Conservation (phyloP, 2,797 vertebrate species). For the Serranus cabrilla region DNA sequence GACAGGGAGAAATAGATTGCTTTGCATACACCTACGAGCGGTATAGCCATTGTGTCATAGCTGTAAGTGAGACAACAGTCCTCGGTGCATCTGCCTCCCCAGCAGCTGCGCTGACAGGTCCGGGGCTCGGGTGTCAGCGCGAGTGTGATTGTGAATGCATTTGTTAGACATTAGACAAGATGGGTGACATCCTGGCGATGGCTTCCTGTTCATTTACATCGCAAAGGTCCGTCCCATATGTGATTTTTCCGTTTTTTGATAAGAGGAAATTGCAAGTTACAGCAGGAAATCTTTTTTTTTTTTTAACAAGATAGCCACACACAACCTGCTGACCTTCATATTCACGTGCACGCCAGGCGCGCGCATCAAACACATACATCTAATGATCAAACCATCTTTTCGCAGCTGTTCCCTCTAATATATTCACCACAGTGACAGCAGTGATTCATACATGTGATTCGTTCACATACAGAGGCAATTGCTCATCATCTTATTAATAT, state of each 20-base stretch:
- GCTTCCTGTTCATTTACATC: slow-evolving; percentile 68
- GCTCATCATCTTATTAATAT: slow-evolving; percentile 82
- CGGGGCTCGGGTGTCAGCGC: slow-evolving; percentile 61
- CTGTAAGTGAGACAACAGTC: slow-evolving; percentile 79
- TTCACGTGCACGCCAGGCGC: slow-evolving; percentile 14
- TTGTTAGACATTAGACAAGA: slow-evolving; percentile 74
- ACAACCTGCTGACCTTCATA: slow-evolving; percentile 32
- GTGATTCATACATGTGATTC: slow-evolving; percentile 78
- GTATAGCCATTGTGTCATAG: slow-evolving; percentile 72
- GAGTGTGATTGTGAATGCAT: slow-evolving; percentile 79
- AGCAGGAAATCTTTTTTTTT: slow-evolving; percentile 11
- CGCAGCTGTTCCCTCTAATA: slow-evolving; percentile 65
- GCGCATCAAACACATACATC: slow-evolving; percentile 24
- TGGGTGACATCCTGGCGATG: slow-evolving; percentile 58
- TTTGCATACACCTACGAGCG: slow-evolving; percentile 77
- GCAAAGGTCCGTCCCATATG: slow-evolving; percentile 42
- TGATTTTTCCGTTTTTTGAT: slow-evolving; percentile 49
- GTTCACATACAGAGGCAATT: slow-evolving; percentile 66
- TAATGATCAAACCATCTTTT: slow-evolving; percentile 55
- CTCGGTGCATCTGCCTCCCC: slow-evolving; percentile 65
- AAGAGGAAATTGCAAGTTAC: slow-evolving; percentile 16
- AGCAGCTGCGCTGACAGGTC: slow-evolving; percentile 78
- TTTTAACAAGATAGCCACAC: background rate
- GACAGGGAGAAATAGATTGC: slow-evolving; percentile 70
- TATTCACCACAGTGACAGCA: slow-evolving; percentile 51